Evolutionary conservation across 1,140 invertebrate genomes (phyloP), one percentile per base, ranked within the genome.

Genomic region (Pogonognathellus flavescens): DNA sequence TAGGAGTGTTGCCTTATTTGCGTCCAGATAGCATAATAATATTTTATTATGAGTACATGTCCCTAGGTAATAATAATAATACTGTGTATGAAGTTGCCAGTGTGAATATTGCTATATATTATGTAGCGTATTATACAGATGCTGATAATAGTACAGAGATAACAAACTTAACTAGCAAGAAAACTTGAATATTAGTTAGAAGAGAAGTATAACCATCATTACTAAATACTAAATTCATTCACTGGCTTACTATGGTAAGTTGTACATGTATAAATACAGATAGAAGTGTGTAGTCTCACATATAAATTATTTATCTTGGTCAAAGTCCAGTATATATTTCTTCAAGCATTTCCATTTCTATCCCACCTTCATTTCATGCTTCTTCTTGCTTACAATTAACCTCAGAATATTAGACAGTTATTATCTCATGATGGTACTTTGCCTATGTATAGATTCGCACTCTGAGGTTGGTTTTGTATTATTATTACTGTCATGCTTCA

Each of bases 321-420:
- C 70, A 76, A 41, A 76, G 70, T 49, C 70, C 41, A 76, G 70
- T 50, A 8, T 76, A 16, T n/a, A 50, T 25, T 76, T 76, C 14
- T 50, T 76, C 14, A 76, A n/a, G 70, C 70, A 76, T 76, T 76
- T 49, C 41, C 70, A 76, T 31, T 13, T 57, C n/a, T n/a, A 76
- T 50, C 70, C 70, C 70, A 76, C 70, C 70, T 76, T 76, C 70
- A 31, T 76, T 76, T 76, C 70, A 76, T 50, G 70, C 70, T 76
- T 50, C 25, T 76, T n/a, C 41, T 49, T 62, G 59, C 59, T 62
- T 62, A 5, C 14, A 2, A 62, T 76, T 76, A 76, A 76, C 70
- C 70, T 76, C 31, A n/a, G 14, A 31, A 16, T 18, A 76, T 76
- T 76, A 7, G 70, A 18, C 22, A 60, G 59, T 60, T 20, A 66